Evolutionary conservation across 2,113 vertebrate species (phyloP), one percentile per base, ranked within the genome.

Genomic region (Halichoeres trimaculatus): DNA sequence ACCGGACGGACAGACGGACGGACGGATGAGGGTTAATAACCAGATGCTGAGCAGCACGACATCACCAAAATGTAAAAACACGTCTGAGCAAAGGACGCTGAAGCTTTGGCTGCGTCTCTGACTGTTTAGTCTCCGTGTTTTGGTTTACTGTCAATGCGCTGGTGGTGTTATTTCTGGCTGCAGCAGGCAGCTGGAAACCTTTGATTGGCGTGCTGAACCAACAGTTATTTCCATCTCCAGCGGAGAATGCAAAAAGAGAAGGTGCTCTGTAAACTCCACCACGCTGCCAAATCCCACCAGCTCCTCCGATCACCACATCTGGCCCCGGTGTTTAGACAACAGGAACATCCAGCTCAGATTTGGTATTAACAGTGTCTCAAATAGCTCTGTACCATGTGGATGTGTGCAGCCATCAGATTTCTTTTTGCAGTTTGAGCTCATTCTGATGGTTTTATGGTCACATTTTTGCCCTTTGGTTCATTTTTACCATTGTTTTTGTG

Each of bases 21-120:
- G n/a, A n/a, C n/a, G n/a, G n/a, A n/a, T n/a, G n/a, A n/a, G n/a
- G 88, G 89, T 86, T 77, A 83, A 63, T 62, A 54, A 30, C 76
- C 80, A 91, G 84, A 84, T 83, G 71, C 88, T 78, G 79, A 72
- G 68, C 70, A 45, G 41, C 41, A 17, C 41, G 16, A 45, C 16
- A 36, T 17, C 1, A 16, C 1, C 10, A n/a, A n/a, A n/a, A n/a
- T n/a, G n/a, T n/a, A n/a, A n/a, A n/a, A 35, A 30, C 30, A 30
- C 30, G 30, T 30, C 30, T 30, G 6, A 30, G 30, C 30, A 6
- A 30, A 30, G 30, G 3, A 30, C 3, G 30, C 6, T 23, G 16
- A 10, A 10, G 7, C 41, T 59, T 24, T 9, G 23, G 36, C 57
- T 24, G 36, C 23, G 23, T 41, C 12, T 40, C 22, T 48, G n/a